Evolutionary conservation across 2,113 vertebrate species (phyloP).

Genomic region (Macquaria ambigua): DNA sequence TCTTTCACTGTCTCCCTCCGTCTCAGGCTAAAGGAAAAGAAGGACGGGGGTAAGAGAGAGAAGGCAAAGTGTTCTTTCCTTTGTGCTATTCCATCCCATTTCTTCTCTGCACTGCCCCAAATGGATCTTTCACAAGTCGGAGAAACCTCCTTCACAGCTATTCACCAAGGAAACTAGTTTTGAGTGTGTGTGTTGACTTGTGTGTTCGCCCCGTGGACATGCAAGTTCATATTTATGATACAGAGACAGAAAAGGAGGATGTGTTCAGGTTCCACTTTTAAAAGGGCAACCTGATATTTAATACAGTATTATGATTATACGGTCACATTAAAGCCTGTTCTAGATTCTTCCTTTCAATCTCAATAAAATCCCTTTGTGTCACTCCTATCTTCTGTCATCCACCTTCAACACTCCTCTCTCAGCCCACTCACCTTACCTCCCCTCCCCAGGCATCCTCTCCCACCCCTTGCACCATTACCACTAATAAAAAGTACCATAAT

Average conservation of each 20-base stretch:
- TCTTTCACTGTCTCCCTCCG: constrained; percentile 32
- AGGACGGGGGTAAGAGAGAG: background rate
- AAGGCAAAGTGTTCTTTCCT: constrained; percentile 49
- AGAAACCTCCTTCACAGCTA: constrained; percentile 52
- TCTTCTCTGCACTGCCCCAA: constrained; percentile 40
- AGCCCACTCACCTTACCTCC: background rate
- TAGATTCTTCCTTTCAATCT: background rate
- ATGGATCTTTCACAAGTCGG: constrained; percentile 65
- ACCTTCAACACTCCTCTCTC: background rate
- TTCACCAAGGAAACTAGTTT: constrained; percentile 45
- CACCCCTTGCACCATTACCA: constrained; percentile 44
- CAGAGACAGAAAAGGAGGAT: background rate
- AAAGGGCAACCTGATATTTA: constrained; percentile 10
- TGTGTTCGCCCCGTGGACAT: background rate
- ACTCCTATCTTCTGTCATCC: background rate
- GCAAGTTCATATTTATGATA: background rate
- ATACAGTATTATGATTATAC: background rate
- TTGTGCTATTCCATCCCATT: constrained; percentile 66
- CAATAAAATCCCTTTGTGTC: background rate
- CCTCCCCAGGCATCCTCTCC: background rate
- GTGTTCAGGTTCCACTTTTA: background rate
- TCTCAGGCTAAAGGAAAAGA: constrained; percentile 25
- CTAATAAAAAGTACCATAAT: constrained; percentile 55
- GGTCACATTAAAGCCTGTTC: background rate
- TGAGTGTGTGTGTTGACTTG: background rate